These are phyloP conservation scores for Siderastrea siderea DNA, from an alignment of 92 coral and sea anemone species.

Conservation along the genomic window DNA sequence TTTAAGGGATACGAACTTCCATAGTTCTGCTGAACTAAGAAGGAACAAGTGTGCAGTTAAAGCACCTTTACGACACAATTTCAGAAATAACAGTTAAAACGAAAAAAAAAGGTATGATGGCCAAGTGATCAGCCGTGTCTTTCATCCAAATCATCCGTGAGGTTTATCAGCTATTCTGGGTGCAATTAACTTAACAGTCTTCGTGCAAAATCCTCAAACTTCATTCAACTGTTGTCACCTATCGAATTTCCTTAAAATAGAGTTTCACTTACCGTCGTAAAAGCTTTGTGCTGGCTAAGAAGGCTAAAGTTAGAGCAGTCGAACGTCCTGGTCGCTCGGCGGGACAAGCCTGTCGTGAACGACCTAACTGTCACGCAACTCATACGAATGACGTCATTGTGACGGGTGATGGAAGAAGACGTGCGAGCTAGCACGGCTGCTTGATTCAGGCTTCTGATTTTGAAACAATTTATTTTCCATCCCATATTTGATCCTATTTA, in stretches of 20 bases:
- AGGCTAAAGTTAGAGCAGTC: background rate
- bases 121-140: too few relatives aligned
- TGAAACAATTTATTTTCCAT: slow-evolving; percentile 2
- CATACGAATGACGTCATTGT: background rate
- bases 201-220: too few relatives aligned
- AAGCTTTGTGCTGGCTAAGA: background rate
- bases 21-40: too few relatives aligned
- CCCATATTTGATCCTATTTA: background rate
- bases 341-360: background rate
- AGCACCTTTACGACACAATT: too few relatives aligned
- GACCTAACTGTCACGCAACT: background rate
- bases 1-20: too few relatives aligned
- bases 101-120: too few relatives aligned
- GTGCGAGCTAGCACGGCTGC: slow-evolving; percentile 9
- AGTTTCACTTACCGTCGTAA: background rate
- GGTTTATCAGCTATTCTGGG: too few relatives aligned
- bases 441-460: background rate
- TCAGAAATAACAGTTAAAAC: too few relatives aligned
- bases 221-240: too few relatives aligned
- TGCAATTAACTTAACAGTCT: too few relatives aligned
- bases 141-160: too few relatives aligned
- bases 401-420: background rate
- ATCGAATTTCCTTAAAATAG: background rate
- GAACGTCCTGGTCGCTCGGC: background rate
- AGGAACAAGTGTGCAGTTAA: too few relatives aligned